Evolutionary conservation across 2,113 vertebrate species (phyloP).

Genomic region (Xenus cinereus): DNA sequence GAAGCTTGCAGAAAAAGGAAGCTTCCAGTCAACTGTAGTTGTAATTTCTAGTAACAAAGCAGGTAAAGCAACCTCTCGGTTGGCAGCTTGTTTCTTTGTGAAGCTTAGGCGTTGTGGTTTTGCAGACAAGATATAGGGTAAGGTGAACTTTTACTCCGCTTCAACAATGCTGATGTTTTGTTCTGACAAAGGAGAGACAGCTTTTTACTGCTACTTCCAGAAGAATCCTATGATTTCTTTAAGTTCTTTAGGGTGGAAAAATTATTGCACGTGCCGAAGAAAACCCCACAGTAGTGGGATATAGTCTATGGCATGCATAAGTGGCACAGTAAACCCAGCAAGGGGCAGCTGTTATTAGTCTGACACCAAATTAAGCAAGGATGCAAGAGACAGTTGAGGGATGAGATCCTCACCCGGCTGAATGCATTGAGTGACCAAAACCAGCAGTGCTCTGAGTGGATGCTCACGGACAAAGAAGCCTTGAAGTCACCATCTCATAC

Average conservation of each 20-base stretch:
- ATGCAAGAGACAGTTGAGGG: background rate
- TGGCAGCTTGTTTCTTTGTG: background rate
- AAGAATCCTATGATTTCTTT: background rate
- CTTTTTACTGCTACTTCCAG: background rate
- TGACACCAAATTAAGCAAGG: background rate
- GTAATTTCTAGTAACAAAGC: background rate
- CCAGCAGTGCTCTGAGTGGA: background rate
- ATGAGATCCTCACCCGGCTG: background rate
- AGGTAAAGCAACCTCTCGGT: background rate
- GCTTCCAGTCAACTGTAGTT: background rate
- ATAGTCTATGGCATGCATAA: background rate
- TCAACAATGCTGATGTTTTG: background rate
- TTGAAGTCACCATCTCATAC: background rate
- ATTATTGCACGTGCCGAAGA: rapidly evolving
- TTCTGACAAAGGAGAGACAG: background rate
- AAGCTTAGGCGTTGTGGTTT: background rate
- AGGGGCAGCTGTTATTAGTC: background rate
- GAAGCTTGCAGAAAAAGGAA: background rate
- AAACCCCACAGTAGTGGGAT: background rate
- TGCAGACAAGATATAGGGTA: background rate
- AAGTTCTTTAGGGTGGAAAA: background rate
- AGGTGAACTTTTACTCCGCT: background rate
- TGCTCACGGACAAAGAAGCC: background rate
- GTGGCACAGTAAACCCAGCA: background rate
- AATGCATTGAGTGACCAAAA: rapidly evolving